Conservation (phyloP, 2,888 invertebrate genomes). For the Lacanobia oleracea region DNA sequence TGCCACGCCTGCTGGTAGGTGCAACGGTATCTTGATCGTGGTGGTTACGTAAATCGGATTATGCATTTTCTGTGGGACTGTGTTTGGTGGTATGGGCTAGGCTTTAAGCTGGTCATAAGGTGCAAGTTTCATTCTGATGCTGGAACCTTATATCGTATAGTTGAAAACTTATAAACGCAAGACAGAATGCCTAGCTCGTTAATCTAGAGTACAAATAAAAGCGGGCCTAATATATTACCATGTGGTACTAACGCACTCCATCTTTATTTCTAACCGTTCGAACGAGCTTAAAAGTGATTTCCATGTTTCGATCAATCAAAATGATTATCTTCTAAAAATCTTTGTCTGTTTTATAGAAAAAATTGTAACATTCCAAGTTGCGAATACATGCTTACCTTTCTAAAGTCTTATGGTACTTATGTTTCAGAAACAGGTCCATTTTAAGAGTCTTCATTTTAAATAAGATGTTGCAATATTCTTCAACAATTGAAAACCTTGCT, state of each 20-base stretch:
- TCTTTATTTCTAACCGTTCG: background rate
- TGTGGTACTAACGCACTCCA: constrained; percentile 3
- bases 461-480: background rate
- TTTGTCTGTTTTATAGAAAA: background rate
- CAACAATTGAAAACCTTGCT: no score
- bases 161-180: no score
- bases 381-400: background rate
- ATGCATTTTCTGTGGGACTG: constrained; percentile 77
- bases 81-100: background rate
- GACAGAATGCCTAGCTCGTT: no score
- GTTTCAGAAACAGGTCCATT: background rate
- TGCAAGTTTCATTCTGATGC: constrained; percentile 17
- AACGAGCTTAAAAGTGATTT: no score
- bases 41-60: constrained; percentile 82
- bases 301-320: background rate
- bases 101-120: background rate
- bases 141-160: background rate
- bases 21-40: constrained; percentile 81
- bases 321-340: background rate
- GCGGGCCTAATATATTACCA: background rate
- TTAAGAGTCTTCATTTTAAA: background rate
- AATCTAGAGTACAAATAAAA: background rate
- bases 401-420: background rate
- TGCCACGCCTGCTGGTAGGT: constrained; percentile 82
- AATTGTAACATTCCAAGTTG: no score